Conservation (phyloP, 2,797 vertebrate species). For the Caiman crocodilus region DNA sequence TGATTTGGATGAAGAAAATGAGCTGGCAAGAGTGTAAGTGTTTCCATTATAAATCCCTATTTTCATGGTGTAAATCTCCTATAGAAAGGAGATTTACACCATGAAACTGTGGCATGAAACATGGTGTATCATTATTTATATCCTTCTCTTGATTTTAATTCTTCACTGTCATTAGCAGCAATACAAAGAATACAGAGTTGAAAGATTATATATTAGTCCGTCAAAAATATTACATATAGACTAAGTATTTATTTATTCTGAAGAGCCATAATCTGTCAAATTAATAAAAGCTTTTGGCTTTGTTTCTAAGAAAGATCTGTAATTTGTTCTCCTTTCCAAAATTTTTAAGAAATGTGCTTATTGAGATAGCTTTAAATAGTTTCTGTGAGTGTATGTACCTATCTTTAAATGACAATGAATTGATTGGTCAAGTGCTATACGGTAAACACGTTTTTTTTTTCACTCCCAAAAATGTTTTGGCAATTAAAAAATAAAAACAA, state of each 20-base stretch:
- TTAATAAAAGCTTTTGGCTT: not conserved
- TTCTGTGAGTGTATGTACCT: not conserved
- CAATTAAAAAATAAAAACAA: not conserved
- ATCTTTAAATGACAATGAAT: not conserved
- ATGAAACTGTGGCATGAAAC: not conserved
- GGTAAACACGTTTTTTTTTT: not conserved
- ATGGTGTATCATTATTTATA: not conserved
- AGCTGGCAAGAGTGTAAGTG: not conserved
- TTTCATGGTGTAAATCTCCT: not conserved
- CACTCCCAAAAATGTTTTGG: not conserved
- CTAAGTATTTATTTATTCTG: not conserved
- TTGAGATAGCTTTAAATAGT: not conserved
- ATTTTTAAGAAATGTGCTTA: too few species aligned
- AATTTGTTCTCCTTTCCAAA: not conserved
- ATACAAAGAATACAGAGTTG: not conserved
- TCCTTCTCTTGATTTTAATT: not conserved
- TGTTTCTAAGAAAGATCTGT: not conserved
- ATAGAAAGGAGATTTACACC: too few species aligned
- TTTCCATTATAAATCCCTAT: not conserved
- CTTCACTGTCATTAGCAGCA: not conserved
- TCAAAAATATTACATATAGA: not conserved
- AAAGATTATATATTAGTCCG: not conserved
- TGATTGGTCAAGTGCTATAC: not conserved
- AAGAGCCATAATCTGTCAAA: not conserved
- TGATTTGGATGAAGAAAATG: not conserved